Conservation (phyloP, 1,140 invertebrate species). For the Eurytemora carolleeae region DNA sequence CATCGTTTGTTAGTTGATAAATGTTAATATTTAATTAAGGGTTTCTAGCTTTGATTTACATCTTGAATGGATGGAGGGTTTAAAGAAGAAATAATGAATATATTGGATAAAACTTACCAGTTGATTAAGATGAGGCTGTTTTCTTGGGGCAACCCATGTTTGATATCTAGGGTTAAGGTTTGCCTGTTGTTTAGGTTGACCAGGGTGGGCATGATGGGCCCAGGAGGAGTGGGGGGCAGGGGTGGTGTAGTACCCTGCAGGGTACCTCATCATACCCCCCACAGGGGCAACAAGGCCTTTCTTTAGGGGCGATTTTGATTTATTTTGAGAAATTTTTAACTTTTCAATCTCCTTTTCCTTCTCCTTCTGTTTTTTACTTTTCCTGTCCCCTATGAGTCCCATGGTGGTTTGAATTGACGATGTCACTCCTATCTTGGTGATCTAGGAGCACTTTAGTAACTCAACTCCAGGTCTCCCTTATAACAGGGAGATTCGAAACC, state of each 20-base stretch:
- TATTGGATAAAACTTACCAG: constrained; percentile 5
- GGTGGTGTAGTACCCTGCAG: constrained; percentile 12
- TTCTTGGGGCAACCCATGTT: constrained; percentile 14
- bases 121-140: constrained; percentile 10
- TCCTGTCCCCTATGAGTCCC: neutral
- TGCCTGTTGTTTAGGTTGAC: constrained; percentile 1
- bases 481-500: no score
- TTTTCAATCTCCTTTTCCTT: neutral
- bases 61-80: no score
- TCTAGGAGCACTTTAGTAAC: no score
- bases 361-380: neutral
- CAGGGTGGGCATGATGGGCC: neutral
- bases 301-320: neutral
- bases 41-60: no score
- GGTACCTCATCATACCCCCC: constrained; percentile 1
- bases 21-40: no score
- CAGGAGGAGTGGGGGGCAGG: neutral
- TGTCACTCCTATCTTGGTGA: neutral
- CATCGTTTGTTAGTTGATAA: no score
- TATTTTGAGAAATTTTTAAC: neutral
- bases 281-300: neutral
- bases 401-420: neutral
- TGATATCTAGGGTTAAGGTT: constrained; percentile 11
- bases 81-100: no score
- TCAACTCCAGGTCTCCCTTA: no score